Evolutionary conservation across 2,888 invertebrate genomes (phyloP).

Genomic region (Heteropelma amictum): DNA sequence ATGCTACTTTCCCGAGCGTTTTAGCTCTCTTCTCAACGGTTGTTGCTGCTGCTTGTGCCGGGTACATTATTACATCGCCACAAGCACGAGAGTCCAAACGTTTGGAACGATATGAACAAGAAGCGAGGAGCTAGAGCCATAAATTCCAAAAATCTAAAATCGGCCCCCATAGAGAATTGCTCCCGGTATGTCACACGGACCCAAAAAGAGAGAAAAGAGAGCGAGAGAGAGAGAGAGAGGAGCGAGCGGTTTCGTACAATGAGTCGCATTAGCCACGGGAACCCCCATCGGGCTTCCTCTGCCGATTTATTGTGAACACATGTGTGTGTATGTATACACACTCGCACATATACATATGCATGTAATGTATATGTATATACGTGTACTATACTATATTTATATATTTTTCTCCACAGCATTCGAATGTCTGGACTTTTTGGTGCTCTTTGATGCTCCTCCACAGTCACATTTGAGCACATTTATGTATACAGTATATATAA

Average conservation of each 20-base stretch:
- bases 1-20: conserved; percentile 32
- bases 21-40: conserved; percentile 11
- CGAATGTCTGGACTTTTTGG: conserved; percentile 24
- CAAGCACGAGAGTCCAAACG: background rate
- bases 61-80: conserved; percentile 33
- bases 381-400: no score
- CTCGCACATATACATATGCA: conserved; percentile 7
- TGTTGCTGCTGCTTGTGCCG: conserved; percentile 21
- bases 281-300: conserved; percentile 65
- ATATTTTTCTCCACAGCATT: conserved; percentile 20
- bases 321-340: background rate
- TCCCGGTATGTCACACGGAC: conserved; percentile 20
- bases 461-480: background rate
- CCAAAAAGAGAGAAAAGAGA: background rate
- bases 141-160: conserved; percentile 77
- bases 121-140: conserved; percentile 59
- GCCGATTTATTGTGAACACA: conserved; percentile 52
- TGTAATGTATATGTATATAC: background rate
- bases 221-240: conserved; percentile 30
- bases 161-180: conserved; percentile 67
- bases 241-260: conserved; percentile 64
- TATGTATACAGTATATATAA: background rate
- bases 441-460: no score
- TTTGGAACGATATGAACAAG: conserved; percentile 3
- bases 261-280: conserved; percentile 68